Evolutionary conservation across 2,797 vertebrate species (phyloP).

Genomic region (Girardinus metallicus): DNA sequence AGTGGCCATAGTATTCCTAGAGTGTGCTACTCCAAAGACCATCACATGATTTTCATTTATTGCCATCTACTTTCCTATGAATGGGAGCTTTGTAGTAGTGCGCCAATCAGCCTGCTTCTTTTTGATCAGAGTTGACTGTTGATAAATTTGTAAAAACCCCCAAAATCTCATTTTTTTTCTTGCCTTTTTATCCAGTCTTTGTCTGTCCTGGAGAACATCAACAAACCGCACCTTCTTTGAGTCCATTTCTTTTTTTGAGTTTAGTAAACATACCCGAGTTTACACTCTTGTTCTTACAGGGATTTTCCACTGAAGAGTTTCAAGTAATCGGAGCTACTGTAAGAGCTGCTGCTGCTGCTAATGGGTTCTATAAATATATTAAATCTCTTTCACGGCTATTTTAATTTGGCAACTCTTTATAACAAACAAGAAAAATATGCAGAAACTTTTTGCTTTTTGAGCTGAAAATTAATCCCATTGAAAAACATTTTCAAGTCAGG

Average conservation of each 20-base stretch:
- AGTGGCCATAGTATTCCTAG: neutral
- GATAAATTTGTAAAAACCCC: neutral
- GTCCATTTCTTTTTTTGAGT: neutral
- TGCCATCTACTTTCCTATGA: neutral
- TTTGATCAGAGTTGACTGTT: neutral
- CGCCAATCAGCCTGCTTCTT: neutral
- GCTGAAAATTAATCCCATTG: neutral
- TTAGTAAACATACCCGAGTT: neutral
- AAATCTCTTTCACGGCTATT: neutral
- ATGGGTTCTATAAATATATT: neutral
- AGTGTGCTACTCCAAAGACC: neutral
- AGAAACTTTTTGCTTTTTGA: neutral
- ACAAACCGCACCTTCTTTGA: neutral
- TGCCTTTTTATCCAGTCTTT: neutral
- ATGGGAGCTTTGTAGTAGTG: neutral
- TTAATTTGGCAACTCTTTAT: neutral
- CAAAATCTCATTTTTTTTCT: neutral
- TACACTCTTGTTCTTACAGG: neutral
- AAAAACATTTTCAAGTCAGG: neutral
- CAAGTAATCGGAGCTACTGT: neutral
- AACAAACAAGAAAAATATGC: neutral
- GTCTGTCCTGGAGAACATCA: neutral
- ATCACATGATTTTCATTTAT: neutral
- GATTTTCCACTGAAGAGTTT: neutral
- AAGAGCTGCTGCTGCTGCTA: neutral